phyloP scores from a whole-genome alignment of 2,797 vertebrate species.

The Siniperca obscura region DNA sequence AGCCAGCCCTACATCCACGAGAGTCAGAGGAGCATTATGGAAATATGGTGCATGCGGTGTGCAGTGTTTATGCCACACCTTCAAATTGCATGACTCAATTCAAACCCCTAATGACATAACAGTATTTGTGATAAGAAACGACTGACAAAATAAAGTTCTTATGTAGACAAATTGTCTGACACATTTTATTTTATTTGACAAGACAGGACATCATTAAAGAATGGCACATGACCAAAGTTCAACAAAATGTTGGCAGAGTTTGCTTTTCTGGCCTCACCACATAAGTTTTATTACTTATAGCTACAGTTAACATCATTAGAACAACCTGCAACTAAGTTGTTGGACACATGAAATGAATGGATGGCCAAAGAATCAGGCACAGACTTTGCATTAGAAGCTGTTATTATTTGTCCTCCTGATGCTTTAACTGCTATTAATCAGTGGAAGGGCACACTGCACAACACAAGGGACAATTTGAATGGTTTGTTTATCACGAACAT shows the following conservation, averaged over 20 bases:
- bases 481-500: slow-evolving; percentile 61
- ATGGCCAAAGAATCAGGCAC: slow-evolving; percentile 44
- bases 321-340: slow-evolving; percentile 11
- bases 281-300: slow-evolving; percentile 12
- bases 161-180: neutral
- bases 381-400: slow-evolving; percentile 29
- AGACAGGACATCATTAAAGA: slow-evolving; percentile 52
- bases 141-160: neutral
- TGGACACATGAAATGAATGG: slow-evolving; percentile 39
- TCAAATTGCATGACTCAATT: neutral
- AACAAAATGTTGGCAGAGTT: slow-evolving; percentile 51
- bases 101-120: neutral
- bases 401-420: slow-evolving; percentile 30
- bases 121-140: neutral
- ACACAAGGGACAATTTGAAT: slow-evolving; percentile 23
- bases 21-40: fast-evolving
- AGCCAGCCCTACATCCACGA: neutral
- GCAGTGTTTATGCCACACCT: slow-evolving; percentile 18
- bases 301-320: slow-evolving; percentile 17
- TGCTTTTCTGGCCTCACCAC: slow-evolving; percentile 44
- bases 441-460: slow-evolving; percentile 9
- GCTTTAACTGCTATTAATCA: slow-evolving; percentile 7
- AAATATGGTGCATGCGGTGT: neutral
- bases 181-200: slow-evolving; percentile 65
- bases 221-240: slow-evolving; percentile 53